Conservation (phyloP, 1,140 invertebrate genomes). For the Hycleus cichorii region DNA sequence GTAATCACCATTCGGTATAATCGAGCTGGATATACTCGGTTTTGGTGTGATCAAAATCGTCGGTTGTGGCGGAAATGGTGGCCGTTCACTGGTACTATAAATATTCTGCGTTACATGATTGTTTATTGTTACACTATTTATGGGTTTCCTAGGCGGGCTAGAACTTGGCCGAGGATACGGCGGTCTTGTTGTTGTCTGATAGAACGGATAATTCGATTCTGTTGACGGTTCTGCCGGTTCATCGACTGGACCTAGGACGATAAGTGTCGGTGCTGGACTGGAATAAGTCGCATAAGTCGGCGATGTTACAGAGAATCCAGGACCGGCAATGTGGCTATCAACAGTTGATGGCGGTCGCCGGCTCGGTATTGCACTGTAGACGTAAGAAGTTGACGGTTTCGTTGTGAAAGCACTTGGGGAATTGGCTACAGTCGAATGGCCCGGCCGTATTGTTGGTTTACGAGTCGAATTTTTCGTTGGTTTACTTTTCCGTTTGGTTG, state of each 20-base stretch:
- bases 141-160: conserved; percentile 39
- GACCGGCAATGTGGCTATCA: conserved; percentile 24
- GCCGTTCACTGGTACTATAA: conserved; percentile 40
- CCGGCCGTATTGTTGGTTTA: conserved; percentile 10
- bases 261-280: conserved; percentile 62
- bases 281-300: conserved; percentile 31
- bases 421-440: conserved; percentile 29
- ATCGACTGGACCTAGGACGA: conserved; percentile 52
- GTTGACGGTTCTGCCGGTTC: neutral
- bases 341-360: conserved; percentile 23
- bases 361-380: conserved; percentile 47
- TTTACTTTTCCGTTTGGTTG: conserved; percentile 1
- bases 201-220: conserved; percentile 24
- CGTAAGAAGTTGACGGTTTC: conserved; percentile 50
- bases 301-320: conserved; percentile 26
- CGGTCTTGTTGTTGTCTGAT: neutral
- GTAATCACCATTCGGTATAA: conserved; percentile 25
- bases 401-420: conserved; percentile 27
- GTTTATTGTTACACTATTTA: conserved; percentile 47
- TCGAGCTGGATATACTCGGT: conserved; percentile 44
- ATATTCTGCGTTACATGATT: conserved; percentile 49
- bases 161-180: conserved; percentile 14
- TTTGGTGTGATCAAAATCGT: conserved; percentile 55
- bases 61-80: conserved; percentile 39
- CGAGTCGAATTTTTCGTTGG: conserved; percentile 1